A percentile compares a stretch with the other conserved stretches of the same genome.
These are phyloP conservation scores for Coreius guichenoti DNA, from an alignment of 2,797 vertebrate genomes.

Conservation along the genomic window DNA sequence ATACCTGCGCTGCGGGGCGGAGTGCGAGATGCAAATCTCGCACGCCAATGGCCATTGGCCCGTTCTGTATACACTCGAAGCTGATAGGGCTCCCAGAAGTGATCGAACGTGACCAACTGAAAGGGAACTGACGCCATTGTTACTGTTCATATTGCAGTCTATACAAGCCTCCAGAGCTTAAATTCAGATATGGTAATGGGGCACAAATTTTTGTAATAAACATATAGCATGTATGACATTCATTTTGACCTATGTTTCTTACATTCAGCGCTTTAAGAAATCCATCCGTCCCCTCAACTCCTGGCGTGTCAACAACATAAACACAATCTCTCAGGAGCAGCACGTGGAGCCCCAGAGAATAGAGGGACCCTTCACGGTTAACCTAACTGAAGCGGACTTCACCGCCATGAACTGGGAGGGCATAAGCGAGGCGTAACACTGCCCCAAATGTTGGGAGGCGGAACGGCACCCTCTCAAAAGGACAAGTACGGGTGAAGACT, in stretches of 20 bases:
- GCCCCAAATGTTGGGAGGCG: not conserved
- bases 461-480: conserved; percentile 10
- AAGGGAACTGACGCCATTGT: not conserved
- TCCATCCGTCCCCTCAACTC: conserved; percentile 81
- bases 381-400: conserved; percentile 79
- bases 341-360: conserved; percentile 64
- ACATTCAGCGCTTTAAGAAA: conserved; percentile 80
- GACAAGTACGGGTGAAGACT: not conserved
- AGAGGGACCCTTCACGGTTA: conserved; percentile 78
- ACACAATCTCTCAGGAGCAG: conserved; percentile 53
- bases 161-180: not conserved
- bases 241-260: conserved; percentile 19
- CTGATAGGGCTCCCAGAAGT: too few relatives aligned
- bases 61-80: too few relatives aligned
- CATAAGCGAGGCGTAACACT: conserved; percentile 67
- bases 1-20: too few relatives aligned
- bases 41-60: too few relatives aligned
- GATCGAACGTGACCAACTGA: too few relatives aligned
- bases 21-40: too few relatives aligned
- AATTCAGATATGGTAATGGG: not conserved
- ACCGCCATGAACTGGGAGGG: conserved; percentile 71
- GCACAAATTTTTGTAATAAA: not conserved
- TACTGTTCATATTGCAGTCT: not conserved
- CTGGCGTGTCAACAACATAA: conserved; percentile 78
- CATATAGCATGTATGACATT: not conserved